Percentiles rank a stretch among this genome's conserved stretches.
phyloP scores from a whole-genome alignment of 2,113 vertebrate species.

The Erinaceus europaeus region DNA sequence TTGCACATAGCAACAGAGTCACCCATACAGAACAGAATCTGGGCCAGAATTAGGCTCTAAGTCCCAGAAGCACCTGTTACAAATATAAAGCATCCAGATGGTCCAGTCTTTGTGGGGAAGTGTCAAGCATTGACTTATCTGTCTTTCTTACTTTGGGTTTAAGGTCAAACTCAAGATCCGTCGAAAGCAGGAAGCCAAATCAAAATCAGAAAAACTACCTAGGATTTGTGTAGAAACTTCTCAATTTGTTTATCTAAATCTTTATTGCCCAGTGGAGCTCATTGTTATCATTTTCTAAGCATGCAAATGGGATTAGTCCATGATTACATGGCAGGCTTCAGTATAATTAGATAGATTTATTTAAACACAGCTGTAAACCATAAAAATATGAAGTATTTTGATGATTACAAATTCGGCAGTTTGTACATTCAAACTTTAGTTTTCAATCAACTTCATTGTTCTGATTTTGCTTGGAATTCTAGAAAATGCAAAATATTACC shows the following conservation, averaged over 20 bases:
- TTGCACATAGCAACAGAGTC: slow-evolving; percentile 83
- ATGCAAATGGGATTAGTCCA: slow-evolving; percentile 71
- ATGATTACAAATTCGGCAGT: slow-evolving; percentile 62
- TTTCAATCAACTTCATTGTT: slow-evolving; percentile 66
- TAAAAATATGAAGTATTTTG: slow-evolving; percentile 76
- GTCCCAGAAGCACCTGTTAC: slow-evolving; percentile 87
- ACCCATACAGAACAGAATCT: slow-evolving; percentile 82
- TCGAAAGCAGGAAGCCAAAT: slow-evolving; percentile 68
- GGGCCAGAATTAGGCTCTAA: slow-evolving; percentile 84
- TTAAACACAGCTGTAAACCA: slow-evolving; percentile 82
- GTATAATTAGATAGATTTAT: slow-evolving; percentile 81
- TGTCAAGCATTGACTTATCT: slow-evolving; percentile 83
- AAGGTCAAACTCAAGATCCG: slow-evolving; percentile 80
- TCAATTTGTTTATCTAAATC: slow-evolving; percentile 71
- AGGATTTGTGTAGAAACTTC: slow-evolving; percentile 51
- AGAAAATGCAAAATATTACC: slow-evolving; percentile 57
- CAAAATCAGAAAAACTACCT: slow-evolving; percentile 38
- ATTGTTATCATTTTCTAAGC: slow-evolving; percentile 64
- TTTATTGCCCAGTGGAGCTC: slow-evolving; percentile 62
- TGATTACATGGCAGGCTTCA: slow-evolving; percentile 75
- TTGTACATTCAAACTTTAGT: slow-evolving; percentile 69
- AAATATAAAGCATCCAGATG: slow-evolving; percentile 85
- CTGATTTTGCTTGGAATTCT: slow-evolving; percentile 48
- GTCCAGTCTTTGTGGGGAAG: slow-evolving; percentile 78
- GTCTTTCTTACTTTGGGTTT: slow-evolving; percentile 80